phyloP scores from a whole-genome alignment of 2,113 vertebrate genomes.

The Jaculus jaculus region DNA sequence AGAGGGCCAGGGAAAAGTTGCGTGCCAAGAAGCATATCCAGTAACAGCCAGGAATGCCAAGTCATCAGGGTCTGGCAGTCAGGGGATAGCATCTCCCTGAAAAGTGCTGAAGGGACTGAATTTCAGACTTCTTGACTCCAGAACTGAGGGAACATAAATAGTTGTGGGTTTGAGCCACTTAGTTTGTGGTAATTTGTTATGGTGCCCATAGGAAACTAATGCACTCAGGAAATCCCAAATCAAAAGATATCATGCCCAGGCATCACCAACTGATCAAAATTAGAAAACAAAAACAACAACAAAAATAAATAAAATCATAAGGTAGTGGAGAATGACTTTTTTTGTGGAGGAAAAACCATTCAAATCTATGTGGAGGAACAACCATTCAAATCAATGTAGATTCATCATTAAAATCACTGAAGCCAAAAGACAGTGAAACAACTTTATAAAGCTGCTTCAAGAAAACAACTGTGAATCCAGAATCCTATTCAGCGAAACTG shows the following conservation, averaged over 20 bases:
- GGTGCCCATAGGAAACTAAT: conserved; percentile 21
- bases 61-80: not conserved
- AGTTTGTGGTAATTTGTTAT: not conserved
- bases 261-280: conserved; percentile 8
- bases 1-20: not conserved
- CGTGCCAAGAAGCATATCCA: not conserved
- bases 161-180: conserved; percentile 38
- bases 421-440: not conserved
- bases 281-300: not conserved
- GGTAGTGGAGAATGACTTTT: not conserved
- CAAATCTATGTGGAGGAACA: not conserved
- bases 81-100: not conserved
- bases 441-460: not conserved
- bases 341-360: not conserved
- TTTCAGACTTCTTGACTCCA: not conserved
- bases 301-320: not conserved
- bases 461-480: not conserved
- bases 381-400: not conserved
- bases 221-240: not conserved
- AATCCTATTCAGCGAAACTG: conserved; percentile 3
- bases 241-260: conserved; percentile 7
- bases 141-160: not conserved
- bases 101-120: not conserved
- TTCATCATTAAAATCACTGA: too few species aligned
- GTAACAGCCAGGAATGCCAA: not conserved